phyloP scores from a whole-genome alignment of 2,888 invertebrate genomes.

The Agriopis aurantiaria region DNA sequence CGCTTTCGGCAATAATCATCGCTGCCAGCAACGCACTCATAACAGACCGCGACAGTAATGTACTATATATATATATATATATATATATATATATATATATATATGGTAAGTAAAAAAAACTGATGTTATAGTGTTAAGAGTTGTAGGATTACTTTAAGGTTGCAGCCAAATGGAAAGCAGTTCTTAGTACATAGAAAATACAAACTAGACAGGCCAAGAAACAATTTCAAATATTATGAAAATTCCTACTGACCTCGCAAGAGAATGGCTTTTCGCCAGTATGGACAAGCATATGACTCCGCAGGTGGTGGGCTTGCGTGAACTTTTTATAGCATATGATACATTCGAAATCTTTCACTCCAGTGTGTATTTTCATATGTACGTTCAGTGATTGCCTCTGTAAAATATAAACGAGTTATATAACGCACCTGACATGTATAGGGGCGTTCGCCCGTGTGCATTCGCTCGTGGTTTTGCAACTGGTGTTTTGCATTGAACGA shows the following conservation, averaged over 20 bases:
- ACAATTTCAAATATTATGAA: constrained; percentile 16
- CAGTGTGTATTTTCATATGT: constrained; percentile 70
- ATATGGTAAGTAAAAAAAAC: not conserved
- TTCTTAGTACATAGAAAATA: constrained; percentile 38
- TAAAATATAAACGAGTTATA: constrained; percentile 51
- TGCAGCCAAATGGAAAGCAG: constrained; percentile 12
- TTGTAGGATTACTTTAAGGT: not conserved
- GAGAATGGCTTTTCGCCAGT: constrained; percentile 68
- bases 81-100: no score
- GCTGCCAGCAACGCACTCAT: no score
- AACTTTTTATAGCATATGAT: constrained; percentile 67
- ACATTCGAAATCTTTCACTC: constrained; percentile 68
- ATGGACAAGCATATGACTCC: constrained; percentile 68
- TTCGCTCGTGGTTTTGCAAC: constrained; percentile 83
- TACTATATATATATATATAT: no score
- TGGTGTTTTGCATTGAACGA: constrained; percentile 85
- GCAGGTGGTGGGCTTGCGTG: constrained; percentile 70
- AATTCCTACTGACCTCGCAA: constrained; percentile 69
- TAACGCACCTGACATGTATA: constrained; percentile 78
- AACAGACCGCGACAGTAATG: no score
- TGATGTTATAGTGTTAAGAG: not conserved
- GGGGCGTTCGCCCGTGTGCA: constrained; percentile 84
- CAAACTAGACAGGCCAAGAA: constrained; percentile 32
- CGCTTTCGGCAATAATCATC: no score
- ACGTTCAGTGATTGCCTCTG: constrained; percentile 67